Evolutionary conservation across 2,888 invertebrate genomes (phyloP).

Genomic region (Morpho deidamia): DNA sequence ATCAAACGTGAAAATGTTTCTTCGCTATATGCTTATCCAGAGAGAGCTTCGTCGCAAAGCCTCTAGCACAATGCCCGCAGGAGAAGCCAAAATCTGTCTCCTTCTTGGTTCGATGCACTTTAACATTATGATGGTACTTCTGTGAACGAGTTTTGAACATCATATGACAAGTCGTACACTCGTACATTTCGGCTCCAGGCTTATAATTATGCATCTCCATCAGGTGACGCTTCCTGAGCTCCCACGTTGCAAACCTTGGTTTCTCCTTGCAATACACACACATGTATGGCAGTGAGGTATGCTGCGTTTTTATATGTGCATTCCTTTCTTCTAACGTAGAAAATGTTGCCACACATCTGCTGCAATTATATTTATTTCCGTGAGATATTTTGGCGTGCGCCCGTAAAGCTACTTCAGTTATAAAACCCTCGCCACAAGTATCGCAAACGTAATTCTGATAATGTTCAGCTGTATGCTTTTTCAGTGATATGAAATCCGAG

Average conservation of each 20-base stretch:
- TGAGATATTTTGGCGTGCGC: conserved; percentile 64
- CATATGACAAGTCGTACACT: conserved; percentile 69
- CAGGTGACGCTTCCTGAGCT: conserved; percentile 58
- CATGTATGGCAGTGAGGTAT: conserved; percentile 62
- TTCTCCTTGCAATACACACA: conserved; percentile 68
- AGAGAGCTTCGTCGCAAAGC: conserved; percentile 71
- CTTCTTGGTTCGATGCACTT: conserved; percentile 64
- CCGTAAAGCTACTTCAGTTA: conserved; percentile 59
- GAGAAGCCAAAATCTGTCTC: conserved; percentile 65
- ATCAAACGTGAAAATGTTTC: conserved; percentile 54
- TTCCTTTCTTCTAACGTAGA: conserved; percentile 60
- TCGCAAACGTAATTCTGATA: conserved; percentile 69
- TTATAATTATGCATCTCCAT: conserved; percentile 68
- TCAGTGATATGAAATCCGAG: conserved; percentile 57
- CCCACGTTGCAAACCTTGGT: conserved; percentile 67
- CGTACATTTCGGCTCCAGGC: conserved; percentile 66
- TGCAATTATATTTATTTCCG: conserved; percentile 64
- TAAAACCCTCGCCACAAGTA: conserved; percentile 68
- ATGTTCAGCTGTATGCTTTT: conserved; percentile 64
- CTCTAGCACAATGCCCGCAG: conserved; percentile 69
- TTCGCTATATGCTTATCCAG: conserved; percentile 75
- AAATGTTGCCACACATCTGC: conserved; percentile 64
- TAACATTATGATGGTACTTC: conserved; percentile 68
- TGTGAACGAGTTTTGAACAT: conserved; percentile 66
- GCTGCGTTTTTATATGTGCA: conserved; percentile 60